A percentile compares a stretch with the other conserved stretches of the same genome.
Evolutionary conservation across 2,888 invertebrate species (phyloP).

Genomic region (Sesia apiformis): DNA sequence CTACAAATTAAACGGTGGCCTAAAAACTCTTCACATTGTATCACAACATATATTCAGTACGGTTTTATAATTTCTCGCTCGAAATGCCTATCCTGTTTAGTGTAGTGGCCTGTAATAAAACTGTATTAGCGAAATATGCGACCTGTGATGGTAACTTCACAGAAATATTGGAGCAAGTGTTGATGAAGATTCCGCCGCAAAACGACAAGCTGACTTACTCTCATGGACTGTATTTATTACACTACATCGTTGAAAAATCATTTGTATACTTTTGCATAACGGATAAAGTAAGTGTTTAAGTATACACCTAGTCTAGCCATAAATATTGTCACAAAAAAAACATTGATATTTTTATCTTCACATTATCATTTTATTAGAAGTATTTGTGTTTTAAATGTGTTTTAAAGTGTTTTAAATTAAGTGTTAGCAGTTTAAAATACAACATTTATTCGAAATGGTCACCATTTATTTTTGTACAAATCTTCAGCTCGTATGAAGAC

Average conservation of each 20-base stretch:
- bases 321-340: too few relatives aligned
- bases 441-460: too few relatives aligned
- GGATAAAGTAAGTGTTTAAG: slow-evolving; percentile 82
- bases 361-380: too few relatives aligned
- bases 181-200: slow-evolving; percentile 83
- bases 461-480: too few relatives aligned
- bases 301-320: too few relatives aligned
- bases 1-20: too few relatives aligned
- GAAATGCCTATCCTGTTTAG: slow-evolving; percentile 93
- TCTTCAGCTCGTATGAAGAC: too few relatives aligned
- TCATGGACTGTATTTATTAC: slow-evolving; percentile 78
- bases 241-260: slow-evolving; percentile 87
- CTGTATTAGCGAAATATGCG: slow-evolving; percentile 88
- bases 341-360: too few relatives aligned
- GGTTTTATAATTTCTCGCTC: background rate
- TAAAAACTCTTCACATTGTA: background rate
- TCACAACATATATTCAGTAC: background rate
- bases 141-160: slow-evolving; percentile 94
- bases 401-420: too few relatives aligned
- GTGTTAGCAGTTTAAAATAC: too few relatives aligned
- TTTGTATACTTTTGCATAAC: slow-evolving; percentile 94
- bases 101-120: slow-evolving; percentile 85
- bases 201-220: slow-evolving; percentile 92
- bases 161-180: slow-evolving; percentile 91
- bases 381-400: too few relatives aligned